Conservation (phyloP, 2,888 invertebrate species). For the Hedya salicella region DNA sequence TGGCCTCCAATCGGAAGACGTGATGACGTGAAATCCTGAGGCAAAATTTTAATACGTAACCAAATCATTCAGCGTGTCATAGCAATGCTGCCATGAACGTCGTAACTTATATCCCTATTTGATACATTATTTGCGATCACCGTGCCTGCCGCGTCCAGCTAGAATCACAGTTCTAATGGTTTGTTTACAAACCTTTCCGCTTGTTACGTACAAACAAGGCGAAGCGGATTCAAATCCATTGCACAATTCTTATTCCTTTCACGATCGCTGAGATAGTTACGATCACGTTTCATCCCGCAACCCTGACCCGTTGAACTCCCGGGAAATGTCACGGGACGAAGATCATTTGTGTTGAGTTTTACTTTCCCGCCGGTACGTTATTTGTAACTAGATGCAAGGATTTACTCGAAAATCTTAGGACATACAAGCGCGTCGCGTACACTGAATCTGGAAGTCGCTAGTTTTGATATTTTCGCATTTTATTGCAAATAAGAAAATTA, state of each 20-base stretch:
- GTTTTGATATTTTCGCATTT: not conserved
- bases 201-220: slow-evolving; percentile 54
- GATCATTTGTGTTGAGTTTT: slow-evolving; percentile 44
- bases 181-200: slow-evolving; percentile 46
- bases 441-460: not conserved
- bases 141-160: slow-evolving; percentile 8
- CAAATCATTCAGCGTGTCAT: too few relatives aligned
- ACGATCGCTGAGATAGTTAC: slow-evolving; percentile 66
- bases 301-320: slow-evolving; percentile 80
- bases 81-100: too few relatives aligned
- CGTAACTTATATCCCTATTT: not conserved
- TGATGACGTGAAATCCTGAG: too few relatives aligned
- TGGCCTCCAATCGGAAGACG: too few relatives aligned
- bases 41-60: too few relatives aligned
- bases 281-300: slow-evolving; percentile 66
- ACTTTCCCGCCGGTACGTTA: slow-evolving; percentile 21
- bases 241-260: slow-evolving; percentile 72
- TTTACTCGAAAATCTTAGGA: slow-evolving; percentile 21
- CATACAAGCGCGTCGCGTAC: not conserved
- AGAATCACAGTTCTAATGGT: slow-evolving; percentile 33
- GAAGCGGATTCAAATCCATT: slow-evolving; percentile 67
- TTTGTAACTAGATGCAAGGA: slow-evolving; percentile 32
- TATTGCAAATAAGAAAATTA: not conserved
- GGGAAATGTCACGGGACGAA: slow-evolving; percentile 68
- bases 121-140: slow-evolving; percentile 21